Conservation (phyloP, 2,888 invertebrate genomes). For the Abrostola tripartita region DNA sequence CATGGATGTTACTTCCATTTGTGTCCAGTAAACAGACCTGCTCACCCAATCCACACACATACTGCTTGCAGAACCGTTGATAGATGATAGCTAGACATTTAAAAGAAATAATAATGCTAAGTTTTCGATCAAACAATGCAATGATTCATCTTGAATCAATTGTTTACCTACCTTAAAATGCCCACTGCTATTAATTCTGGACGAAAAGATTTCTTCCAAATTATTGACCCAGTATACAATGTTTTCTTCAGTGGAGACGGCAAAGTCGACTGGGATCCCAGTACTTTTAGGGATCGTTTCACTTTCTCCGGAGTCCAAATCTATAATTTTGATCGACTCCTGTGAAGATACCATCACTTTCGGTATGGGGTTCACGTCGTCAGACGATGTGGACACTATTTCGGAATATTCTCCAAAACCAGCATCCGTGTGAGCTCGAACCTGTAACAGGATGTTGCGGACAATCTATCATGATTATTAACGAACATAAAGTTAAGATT, state of each 20-base stretch:
- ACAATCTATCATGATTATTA: no score
- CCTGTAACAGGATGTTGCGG: no score
- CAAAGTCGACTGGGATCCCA: slow-evolving; percentile 91
- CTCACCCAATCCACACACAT: slow-evolving; percentile 96
- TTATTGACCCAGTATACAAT: slow-evolving; percentile 95
- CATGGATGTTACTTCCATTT: slow-evolving; percentile 84
- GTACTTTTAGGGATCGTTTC: slow-evolving; percentile 89
- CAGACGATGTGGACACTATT: slow-evolving; percentile 89
- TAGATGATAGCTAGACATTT: slow-evolving; percentile 77
- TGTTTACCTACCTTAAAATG: slow-evolving; percentile 77
- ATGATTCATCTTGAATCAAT: background rate
- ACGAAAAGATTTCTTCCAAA: slow-evolving; percentile 91
- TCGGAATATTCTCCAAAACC: slow-evolving; percentile 92
- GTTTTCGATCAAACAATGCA: background rate
- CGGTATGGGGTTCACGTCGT: slow-evolving; percentile 93
- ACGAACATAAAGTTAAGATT: no score
- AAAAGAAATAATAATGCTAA: background rate
- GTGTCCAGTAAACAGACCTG: slow-evolving; percentile 94
- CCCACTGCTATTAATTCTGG: slow-evolving; percentile 87
- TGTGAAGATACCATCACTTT: slow-evolving; percentile 92
- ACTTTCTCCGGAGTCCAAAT: slow-evolving; percentile 91
- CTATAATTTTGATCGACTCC: slow-evolving; percentile 92
- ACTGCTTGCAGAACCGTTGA: slow-evolving; percentile 86
- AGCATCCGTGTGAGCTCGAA: slow-evolving; percentile 93
- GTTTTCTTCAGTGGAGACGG: slow-evolving; percentile 91